Evolutionary conservation across 2,797 vertebrate genomes (phyloP).

Genomic region (Pseudochromis fuscus): DNA sequence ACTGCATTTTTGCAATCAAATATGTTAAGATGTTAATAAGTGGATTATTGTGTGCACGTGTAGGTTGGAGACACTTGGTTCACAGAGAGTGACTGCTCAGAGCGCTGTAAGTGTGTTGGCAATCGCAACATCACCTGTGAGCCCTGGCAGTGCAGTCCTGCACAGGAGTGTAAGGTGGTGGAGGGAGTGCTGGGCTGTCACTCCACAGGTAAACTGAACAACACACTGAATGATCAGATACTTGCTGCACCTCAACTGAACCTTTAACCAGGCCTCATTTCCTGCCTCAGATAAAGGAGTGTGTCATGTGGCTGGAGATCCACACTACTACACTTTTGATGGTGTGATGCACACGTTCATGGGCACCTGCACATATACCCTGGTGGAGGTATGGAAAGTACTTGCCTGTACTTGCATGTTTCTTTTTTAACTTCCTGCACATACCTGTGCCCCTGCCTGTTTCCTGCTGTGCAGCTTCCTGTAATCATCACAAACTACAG

Average conservation of each 20-base stretch:
- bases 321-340: slow-evolving; percentile 90
- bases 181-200: slow-evolving; percentile 90
- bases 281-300: slow-evolving; percentile 81
- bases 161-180: slow-evolving; percentile 86
- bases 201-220: slow-evolving; percentile 79
- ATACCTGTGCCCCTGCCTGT: background rate
- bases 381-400: slow-evolving; percentile 77
- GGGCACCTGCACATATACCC: slow-evolving; percentile 87
- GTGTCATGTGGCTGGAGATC: slow-evolving; percentile 86
- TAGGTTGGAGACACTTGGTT: slow-evolving; percentile 91
- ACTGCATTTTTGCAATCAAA: background rate
- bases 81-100: slow-evolving; percentile 80
- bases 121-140: slow-evolving; percentile 81
- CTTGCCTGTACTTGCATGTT: background rate
- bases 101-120: slow-evolving; percentile 86
- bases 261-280: background rate
- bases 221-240: background rate
- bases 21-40: background rate
- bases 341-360: slow-evolving; percentile 85
- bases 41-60: background rate
- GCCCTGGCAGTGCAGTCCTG: slow-evolving; percentile 87
- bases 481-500: background rate
- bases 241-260: accelerated
- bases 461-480: background rate
- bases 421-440: background rate